Evolutionary conservation across 2,797 vertebrate genomes (phyloP).

Genomic region (Eospalax fontanierii): DNA sequence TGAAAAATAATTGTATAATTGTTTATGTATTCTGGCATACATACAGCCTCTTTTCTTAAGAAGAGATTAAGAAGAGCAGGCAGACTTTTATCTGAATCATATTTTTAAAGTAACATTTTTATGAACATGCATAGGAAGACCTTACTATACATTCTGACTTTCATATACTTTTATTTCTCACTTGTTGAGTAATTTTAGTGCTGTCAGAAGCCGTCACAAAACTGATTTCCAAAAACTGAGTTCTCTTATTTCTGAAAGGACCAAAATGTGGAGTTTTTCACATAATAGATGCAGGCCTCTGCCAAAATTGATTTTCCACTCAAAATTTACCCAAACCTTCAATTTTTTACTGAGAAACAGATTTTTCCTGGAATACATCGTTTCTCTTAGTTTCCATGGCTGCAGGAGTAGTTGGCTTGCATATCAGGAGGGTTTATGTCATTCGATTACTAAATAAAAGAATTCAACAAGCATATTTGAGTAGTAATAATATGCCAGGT

Average conservation of each 20-base stretch:
- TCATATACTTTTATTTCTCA: conserved; percentile 50
- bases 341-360: background rate
- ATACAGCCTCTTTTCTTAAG: background rate
- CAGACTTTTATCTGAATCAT: conserved; percentile 18
- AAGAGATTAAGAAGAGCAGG: background rate
- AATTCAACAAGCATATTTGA: conserved; percentile 13
- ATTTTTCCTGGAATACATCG: background rate
- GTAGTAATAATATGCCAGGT: background rate
- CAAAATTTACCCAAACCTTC: conserved; percentile 51
- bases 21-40: background rate
- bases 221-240: conserved; percentile 50
- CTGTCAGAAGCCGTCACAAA: conserved; percentile 48
- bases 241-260: conserved; percentile 52
- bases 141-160: background rate
- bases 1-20: background rate
- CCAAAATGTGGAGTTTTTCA: conserved; percentile 18
- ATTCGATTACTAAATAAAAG: conserved; percentile 62
- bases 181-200: conserved; percentile 43
- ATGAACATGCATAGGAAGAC: background rate
- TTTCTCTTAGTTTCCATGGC: conserved; percentile 1
- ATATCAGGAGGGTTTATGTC: conserved; percentile 36
- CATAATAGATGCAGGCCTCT: background rate
- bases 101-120: conserved; percentile 55
- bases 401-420: background rate
- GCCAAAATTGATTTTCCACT: conserved; percentile 35